phyloP scores from a whole-genome alignment of 2,113 vertebrate species.

The Tetraodon nigroviridis region DNA sequence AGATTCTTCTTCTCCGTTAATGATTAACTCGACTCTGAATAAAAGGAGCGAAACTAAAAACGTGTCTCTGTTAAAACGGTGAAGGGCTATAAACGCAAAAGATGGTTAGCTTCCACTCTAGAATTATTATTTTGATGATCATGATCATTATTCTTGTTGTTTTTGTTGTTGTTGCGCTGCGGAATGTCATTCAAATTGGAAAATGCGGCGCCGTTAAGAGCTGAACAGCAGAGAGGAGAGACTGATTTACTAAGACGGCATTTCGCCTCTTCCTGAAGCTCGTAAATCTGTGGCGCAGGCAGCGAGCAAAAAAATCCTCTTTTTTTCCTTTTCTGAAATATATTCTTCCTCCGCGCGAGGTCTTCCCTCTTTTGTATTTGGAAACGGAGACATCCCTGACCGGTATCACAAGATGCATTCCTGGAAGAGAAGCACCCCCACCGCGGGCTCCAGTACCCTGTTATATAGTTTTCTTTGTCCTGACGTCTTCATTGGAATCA shows the following conservation, averaged over 20 bases:
- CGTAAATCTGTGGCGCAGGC: slow-evolving; percentile 86
- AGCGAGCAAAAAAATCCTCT: slow-evolving; percentile 38
- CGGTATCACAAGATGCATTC: background rate
- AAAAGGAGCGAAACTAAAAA: slow-evolving; percentile 32
- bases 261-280: slow-evolving; percentile 80
- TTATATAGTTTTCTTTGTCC: no score
- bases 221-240: slow-evolving; percentile 33
- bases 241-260: slow-evolving; percentile 87
- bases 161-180: background rate
- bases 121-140: background rate
- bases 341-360: slow-evolving; percentile 42
- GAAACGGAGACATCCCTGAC: slow-evolving; percentile 27
- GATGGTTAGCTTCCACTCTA: background rate
- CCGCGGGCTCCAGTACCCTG: no score
- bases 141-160: slow-evolving; percentile 8
- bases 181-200: no score
- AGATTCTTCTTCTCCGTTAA: slow-evolving; percentile 55
- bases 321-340: slow-evolving; percentile 49
- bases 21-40: slow-evolving; percentile 55
- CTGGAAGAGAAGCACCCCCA: no score
- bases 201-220: background rate
- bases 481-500: no score
- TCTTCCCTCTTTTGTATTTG: slow-evolving; percentile 31
- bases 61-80: slow-evolving; percentile 37
- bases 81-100: slow-evolving; percentile 25